phyloP scores from a whole-genome alignment of 2,797 vertebrate species.

The Gorsachius magnificus region DNA sequence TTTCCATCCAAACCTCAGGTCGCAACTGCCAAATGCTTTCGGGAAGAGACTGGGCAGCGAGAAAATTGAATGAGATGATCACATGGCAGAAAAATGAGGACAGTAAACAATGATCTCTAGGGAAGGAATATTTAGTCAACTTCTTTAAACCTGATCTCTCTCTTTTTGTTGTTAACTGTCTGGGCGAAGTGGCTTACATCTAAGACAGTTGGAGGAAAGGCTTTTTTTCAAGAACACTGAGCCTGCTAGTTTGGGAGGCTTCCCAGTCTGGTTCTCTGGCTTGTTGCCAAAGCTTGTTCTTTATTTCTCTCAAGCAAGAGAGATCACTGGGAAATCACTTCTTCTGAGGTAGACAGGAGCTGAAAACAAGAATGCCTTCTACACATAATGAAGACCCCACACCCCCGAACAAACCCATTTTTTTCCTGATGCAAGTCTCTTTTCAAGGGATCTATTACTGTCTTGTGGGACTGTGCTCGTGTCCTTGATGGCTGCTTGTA shows the following conservation, averaged over 20 bases:
- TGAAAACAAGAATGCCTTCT: neutral
- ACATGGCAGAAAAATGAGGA: slow-evolving; percentile 64
- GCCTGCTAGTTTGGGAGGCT: neutral
- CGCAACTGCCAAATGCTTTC: slow-evolving; percentile 31
- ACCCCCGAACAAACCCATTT: neutral
- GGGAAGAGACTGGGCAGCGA: slow-evolving; percentile 27
- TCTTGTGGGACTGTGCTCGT: neutral
- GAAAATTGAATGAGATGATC: slow-evolving; percentile 57
- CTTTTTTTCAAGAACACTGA: neutral
- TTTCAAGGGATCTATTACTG: slow-evolving; percentile 39
- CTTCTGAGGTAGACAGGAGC: neutral
- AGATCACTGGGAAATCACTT: neutral
- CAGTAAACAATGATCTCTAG: slow-evolving; percentile 63
- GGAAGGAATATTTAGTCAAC: slow-evolving; percentile 41
- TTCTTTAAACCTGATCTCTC: slow-evolving; percentile 40
- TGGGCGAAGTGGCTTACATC: neutral
- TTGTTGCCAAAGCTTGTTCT: neutral
- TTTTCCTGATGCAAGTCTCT: neutral
- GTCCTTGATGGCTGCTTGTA: slow-evolving; percentile 19
- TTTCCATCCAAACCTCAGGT: slow-evolving; percentile 44
- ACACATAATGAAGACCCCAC: neutral
- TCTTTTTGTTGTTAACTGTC: slow-evolving; percentile 10
- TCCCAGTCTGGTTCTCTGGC: slow-evolving; percentile 31
- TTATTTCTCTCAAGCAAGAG: slow-evolving; percentile 17
- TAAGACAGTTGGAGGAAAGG: neutral